phyloP scores from a whole-genome alignment of 1,140 invertebrate species.

The Bradysia coprophila region DNA sequence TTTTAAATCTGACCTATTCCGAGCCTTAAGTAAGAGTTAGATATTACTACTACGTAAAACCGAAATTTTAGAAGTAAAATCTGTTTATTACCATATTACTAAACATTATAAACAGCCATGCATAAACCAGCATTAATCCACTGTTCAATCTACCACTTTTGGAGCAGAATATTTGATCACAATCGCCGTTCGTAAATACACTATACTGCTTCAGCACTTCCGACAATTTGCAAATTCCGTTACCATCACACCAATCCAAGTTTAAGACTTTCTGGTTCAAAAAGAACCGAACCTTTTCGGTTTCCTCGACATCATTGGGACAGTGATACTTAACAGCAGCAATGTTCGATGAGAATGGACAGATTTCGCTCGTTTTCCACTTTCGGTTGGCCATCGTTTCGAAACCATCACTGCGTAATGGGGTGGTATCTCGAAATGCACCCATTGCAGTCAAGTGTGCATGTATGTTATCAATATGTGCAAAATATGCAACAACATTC shows the following conservation, averaged over 20 bases:
- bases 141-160: background rate
- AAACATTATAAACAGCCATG: too few relatives aligned
- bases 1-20: too few relatives aligned
- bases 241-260: slow-evolving; percentile 27
- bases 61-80: too few relatives aligned
- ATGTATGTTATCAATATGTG: slow-evolving; percentile 38
- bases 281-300: slow-evolving; percentile 30
- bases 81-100: too few relatives aligned
- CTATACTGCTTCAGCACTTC: background rate
- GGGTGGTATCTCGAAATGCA: slow-evolving; percentile 37
- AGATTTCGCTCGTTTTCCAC: slow-evolving; percentile 47
- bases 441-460: slow-evolving; percentile 40
- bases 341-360: slow-evolving; percentile 53
- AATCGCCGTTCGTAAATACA: background rate
- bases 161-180: background rate
- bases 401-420: slow-evolving; percentile 43
- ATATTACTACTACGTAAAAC: too few relatives aligned
- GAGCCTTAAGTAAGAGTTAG: too few relatives aligned
- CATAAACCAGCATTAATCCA: too few relatives aligned
- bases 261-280: slow-evolving; percentile 31
- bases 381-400: slow-evolving; percentile 25
- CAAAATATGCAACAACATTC: slow-evolving; percentile 45
- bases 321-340: slow-evolving; percentile 31
- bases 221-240: slow-evolving; percentile 31
- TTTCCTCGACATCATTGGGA: slow-evolving; percentile 22